Percentiles rank a stretch among this genome's conserved stretches.
Conservation (phyloP, 2,797 vertebrate genomes). For the Oreochromis grahami region DNA sequence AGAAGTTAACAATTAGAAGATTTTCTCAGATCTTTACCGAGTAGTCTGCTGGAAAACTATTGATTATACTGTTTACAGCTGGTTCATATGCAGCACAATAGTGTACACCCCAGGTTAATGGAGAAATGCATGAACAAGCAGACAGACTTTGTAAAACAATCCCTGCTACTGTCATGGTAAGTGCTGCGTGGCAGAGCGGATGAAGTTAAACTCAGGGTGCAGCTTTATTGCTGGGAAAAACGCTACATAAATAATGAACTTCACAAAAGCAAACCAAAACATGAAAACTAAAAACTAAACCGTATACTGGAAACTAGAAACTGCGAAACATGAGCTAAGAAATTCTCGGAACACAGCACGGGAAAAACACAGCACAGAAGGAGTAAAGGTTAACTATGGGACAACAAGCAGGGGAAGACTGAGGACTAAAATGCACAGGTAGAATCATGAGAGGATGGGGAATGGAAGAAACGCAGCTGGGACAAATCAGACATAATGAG, state of each 20-base stretch:
- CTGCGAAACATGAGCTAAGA: background rate
- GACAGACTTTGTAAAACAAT: background rate
- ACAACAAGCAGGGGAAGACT: too few relatives aligned
- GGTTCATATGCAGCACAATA: background rate
- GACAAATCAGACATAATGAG: background rate
- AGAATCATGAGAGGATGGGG: too few relatives aligned
- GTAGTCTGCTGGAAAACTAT: conserved; percentile 10
- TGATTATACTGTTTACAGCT: background rate
- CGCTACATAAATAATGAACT: background rate
- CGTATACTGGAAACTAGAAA: accelerated
- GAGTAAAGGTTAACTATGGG: too few relatives aligned
- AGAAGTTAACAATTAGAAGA: background rate
- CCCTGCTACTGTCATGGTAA: background rate
- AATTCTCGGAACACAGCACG: background rate
- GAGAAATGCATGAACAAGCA: background rate
- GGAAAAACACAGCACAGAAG: too few relatives aligned
- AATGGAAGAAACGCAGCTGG: background rate
- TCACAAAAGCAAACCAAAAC: background rate
- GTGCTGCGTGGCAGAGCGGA: background rate
- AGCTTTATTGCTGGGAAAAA: background rate
- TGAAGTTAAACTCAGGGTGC: background rate
- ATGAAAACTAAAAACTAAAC: background rate
- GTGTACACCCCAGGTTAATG: background rate
- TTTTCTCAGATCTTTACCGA: background rate
- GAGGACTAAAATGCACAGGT: too few relatives aligned